Evolutionary conservation across 2,888 invertebrate genomes (phyloP).

Genomic region (Muscina levida): DNA sequence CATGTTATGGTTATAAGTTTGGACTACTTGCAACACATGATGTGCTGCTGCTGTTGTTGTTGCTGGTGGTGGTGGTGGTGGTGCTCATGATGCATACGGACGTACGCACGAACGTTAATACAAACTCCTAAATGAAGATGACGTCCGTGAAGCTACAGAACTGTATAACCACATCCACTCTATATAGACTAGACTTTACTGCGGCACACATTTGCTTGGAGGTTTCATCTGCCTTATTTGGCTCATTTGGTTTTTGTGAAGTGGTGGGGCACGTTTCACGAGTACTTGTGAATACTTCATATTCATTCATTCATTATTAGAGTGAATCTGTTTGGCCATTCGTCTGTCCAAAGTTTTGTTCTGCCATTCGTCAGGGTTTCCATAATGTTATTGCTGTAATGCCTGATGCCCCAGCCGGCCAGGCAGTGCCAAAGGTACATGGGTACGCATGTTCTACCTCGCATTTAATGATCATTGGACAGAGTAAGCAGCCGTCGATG

Average conservation of each 20-base stretch:
- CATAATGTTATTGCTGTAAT: conserved; percentile 10
- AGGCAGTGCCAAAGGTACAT: conserved; percentile 1
- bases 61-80: conserved; percentile 16
- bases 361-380: neutral
- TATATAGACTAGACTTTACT: neutral
- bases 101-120: neutral
- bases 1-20: conserved; percentile 36
- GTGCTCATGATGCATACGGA: neutral
- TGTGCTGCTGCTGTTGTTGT: conserved; percentile 4
- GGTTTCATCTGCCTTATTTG: neutral
- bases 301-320: conserved; percentile 28
- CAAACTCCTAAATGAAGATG: conserved; percentile 11
- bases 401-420: neutral
- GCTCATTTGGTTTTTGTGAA: conserved; percentile 5
- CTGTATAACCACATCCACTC: neutral
- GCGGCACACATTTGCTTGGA: neutral
- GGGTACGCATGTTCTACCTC: conserved; percentile 19
- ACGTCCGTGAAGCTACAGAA: neutral
- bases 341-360: neutral
- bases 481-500: conserved; percentile 22
- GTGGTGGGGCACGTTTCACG: conserved; percentile 11
- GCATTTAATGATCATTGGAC: neutral
- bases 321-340: neutral
- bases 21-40: conserved; percentile 9
- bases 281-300: conserved; percentile 25